Percentiles rank a stretch among this genome's conserved stretches.
Evolutionary conservation across 2,113 vertebrate genomes (phyloP).

Genomic region (Stigmatopora nigra): DNA sequence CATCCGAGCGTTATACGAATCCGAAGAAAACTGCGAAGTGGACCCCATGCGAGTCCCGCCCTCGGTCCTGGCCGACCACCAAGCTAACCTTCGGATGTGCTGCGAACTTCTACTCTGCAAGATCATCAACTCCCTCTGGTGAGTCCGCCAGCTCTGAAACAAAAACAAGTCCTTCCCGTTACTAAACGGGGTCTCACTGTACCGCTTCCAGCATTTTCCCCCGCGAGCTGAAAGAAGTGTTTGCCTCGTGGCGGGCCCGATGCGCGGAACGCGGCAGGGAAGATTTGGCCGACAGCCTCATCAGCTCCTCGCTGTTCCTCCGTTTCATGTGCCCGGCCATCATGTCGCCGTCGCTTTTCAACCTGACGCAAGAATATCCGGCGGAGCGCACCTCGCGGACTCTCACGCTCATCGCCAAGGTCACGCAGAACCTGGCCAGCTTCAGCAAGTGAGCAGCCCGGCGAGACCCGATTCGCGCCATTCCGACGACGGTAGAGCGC

Average conservation of each 20-base stretch:
- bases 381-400: slow-evolving; percentile 91
- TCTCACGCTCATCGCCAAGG: slow-evolving; percentile 95
- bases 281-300: slow-evolving; percentile 91
- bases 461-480: neutral
- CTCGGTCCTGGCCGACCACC: slow-evolving; percentile 85
- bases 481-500: neutral
- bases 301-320: slow-evolving; percentile 92
- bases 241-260: slow-evolving; percentile 89
- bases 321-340: slow-evolving; percentile 94
- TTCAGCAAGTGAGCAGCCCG: slow-evolving; percentile 86
- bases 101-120: slow-evolving; percentile 96
- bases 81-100: slow-evolving; percentile 97
- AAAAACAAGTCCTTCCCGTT: neutral
- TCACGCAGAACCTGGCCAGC: slow-evolving; percentile 98
- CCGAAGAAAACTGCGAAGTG: slow-evolving; percentile 97
- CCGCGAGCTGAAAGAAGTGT: slow-evolving; percentile 94
- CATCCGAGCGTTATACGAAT: slow-evolving; percentile 93
- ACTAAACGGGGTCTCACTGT: slow-evolving; percentile 4
- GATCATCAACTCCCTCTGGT: slow-evolving; percentile 95
- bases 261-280: slow-evolving; percentile 90
- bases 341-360: slow-evolving; percentile 95
- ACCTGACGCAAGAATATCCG: slow-evolving; percentile 93
- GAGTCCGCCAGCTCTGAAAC: slow-evolving; percentile 14
- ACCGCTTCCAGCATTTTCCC: slow-evolving; percentile 85
- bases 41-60: slow-evolving; percentile 93